Conservation (phyloP, 2,797 vertebrate genomes). For the Morelia viridis region DNA sequence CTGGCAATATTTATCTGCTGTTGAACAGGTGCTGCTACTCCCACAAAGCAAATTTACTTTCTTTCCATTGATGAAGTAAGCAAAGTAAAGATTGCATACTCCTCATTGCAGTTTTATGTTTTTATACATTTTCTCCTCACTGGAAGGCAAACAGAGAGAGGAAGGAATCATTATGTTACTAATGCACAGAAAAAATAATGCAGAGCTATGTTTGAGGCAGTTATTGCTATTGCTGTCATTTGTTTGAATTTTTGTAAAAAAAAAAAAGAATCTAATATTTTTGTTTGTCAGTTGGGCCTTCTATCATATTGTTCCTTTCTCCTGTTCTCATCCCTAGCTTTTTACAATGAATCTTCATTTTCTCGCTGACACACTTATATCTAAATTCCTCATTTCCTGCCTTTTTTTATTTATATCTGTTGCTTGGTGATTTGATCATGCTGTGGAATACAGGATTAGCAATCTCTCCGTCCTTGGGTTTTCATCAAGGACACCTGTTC, state of each 20-base stretch:
- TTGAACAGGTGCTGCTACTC: conserved; percentile 68
- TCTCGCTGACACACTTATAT: conserved; percentile 91
- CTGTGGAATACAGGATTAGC: conserved; percentile 94
- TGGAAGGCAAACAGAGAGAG: conserved; percentile 55
- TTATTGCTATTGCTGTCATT: conserved; percentile 64
- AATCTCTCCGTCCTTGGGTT: conserved; percentile 89
- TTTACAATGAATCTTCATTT: conserved; percentile 96
- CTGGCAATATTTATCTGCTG: conserved; percentile 62
- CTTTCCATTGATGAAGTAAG: conserved; percentile 63
- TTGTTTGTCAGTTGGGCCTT: conserved; percentile 80
- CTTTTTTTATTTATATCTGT: conserved; percentile 95
- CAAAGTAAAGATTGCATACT: conserved; percentile 63
- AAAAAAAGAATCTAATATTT: conserved; percentile 23
- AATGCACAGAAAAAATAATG: conserved; percentile 61
- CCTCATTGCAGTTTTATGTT: conserved; percentile 52
- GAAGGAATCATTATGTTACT: conserved; percentile 57
- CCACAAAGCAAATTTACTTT: conserved; percentile 72
- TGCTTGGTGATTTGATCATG: conserved; percentile 95
- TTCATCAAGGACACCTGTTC: conserved; percentile 93
- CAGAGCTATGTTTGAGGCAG: conserved; percentile 63
- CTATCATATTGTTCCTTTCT: conserved; percentile 89
- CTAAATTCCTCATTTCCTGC: conserved; percentile 96
- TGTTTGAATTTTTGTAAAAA: conserved; percentile 51
- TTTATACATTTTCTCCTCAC: conserved; percentile 27
- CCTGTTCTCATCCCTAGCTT: conserved; percentile 80